Base-by-base conservation (phyloP, 2,888 invertebrate genomes). In the Caenorhabditis japonica region DNA sequence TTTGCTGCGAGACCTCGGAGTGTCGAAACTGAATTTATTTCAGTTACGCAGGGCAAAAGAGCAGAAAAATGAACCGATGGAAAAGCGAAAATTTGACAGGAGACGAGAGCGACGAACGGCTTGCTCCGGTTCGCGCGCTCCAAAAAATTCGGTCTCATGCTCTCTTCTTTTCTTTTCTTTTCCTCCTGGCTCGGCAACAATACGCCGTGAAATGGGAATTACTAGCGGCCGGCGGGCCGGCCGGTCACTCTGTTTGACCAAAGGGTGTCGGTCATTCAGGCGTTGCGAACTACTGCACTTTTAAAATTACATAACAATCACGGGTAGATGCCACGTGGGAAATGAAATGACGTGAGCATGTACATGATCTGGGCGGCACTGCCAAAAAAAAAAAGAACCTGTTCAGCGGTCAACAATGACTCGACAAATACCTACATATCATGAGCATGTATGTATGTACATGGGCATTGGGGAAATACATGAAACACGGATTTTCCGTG, bases 351-450 rank as follows among this genome's bases (percentile, higher is more conserved):
- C 41, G 49, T 44, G n/a, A 46, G n/a, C 21, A 23, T n/a, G 47
- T 39, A 41, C 64, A 64, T 64, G 41, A 43, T 64, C 56, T 49
- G 55, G 46, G 13, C 49, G 30, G 33, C 47, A 47, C 64, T 56
- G 64, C 55, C 49, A 56, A 56, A 64, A 56, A 55, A 56, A 25
- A 13, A 47, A 55, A 25, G 23, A 64, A 64, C 64, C 64, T 64
- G 64, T 64, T 56, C 64, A 44, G 41, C 55, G 56, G 64, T 64
- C 64, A 64, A 55, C 47, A 64, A 64, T n/a, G n/a, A n/a, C 64
- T 56, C 53, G 47, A 64, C 36, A 64, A 64, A 64, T 64, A 64
- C 56, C 64, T 64, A 55, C 55, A 55, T 30, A 39, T 49, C 39
- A 49, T 27, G 60, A 44, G 49, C 41, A 41, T 19, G 39, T n/a